phyloP scores from a whole-genome alignment of 1,140 invertebrate genomes.

The Hyphantria cunea region DNA sequence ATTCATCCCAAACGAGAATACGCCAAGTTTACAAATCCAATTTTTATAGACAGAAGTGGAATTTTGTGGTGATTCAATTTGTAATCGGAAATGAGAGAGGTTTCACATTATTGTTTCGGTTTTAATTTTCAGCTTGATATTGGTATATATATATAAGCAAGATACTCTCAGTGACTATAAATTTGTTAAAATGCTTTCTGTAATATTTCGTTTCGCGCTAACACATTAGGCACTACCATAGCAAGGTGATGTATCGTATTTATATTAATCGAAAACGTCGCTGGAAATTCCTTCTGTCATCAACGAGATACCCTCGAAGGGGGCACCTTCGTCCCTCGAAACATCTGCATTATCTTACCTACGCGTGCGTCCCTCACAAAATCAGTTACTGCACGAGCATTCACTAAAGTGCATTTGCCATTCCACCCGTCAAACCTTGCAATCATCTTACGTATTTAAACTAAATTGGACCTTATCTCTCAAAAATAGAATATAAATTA shows the following conservation, averaged over 20 bases:
- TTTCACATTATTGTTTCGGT: constrained; percentile 17
- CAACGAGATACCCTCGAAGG: constrained; percentile 49
- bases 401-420: constrained; percentile 74
- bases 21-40: constrained; percentile 60
- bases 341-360: constrained; percentile 79
- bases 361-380: constrained; percentile 46
- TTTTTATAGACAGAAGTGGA: constrained; percentile 65
- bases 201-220: constrained; percentile 2
- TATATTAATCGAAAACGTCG: constrained; percentile 75
- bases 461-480: constrained; percentile 24
- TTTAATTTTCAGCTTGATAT: neutral
- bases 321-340: constrained; percentile 46
- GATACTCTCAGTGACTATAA: neutral
- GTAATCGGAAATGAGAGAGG: constrained; percentile 25
- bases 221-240: constrained; percentile 7
- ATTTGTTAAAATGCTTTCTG: neutral
- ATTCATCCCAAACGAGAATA: constrained; percentile 64
- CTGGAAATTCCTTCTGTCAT: constrained; percentile 69
- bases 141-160: neutral
- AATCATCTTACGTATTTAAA: constrained; percentile 40
- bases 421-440: constrained; percentile 59
- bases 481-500: neutral
- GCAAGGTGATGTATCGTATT: constrained; percentile 45
- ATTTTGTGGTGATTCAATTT: constrained; percentile 61
- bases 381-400: constrained; percentile 66